Evolutionary conservation across 2,888 invertebrate species (phyloP).

Genomic region (Invenusta paracnida): DNA sequence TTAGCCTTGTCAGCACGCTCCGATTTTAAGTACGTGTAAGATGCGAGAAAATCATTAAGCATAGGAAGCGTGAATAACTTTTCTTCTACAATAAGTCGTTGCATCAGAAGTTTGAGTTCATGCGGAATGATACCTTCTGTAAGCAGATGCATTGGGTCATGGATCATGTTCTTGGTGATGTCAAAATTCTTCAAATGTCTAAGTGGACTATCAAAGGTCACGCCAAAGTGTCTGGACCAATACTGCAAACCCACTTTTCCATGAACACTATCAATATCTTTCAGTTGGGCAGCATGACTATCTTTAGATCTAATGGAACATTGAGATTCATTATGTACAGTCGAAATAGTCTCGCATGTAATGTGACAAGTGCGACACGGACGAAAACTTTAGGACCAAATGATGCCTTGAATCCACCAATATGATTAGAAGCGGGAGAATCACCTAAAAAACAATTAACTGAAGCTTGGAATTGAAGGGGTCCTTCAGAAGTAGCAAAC

Average conservation of each 20-base stretch:
- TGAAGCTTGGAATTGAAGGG: background rate
- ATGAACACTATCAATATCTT: background rate
- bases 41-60: background rate
- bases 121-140: background rate
- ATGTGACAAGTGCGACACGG: background rate
- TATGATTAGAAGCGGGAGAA: slow-evolving; percentile 5
- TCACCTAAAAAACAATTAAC: background rate
- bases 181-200: background rate
- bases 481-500: background rate
- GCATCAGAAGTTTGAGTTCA: background rate
- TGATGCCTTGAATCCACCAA: background rate
- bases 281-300: background rate
- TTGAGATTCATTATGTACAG: background rate
- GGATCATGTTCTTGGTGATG: background rate
- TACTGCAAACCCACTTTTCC: background rate
- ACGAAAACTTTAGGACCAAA: background rate
- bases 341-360: background rate
- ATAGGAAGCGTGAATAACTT: background rate
- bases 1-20: background rate
- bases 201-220: background rate
- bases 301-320: background rate
- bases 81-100: background rate
- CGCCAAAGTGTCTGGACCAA: background rate
- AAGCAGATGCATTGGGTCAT: slow-evolving; percentile 2
- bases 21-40: background rate